phyloP scores from a whole-genome alignment of 2,113 vertebrate genomes.

The Nannobrachium achirus region DNA sequence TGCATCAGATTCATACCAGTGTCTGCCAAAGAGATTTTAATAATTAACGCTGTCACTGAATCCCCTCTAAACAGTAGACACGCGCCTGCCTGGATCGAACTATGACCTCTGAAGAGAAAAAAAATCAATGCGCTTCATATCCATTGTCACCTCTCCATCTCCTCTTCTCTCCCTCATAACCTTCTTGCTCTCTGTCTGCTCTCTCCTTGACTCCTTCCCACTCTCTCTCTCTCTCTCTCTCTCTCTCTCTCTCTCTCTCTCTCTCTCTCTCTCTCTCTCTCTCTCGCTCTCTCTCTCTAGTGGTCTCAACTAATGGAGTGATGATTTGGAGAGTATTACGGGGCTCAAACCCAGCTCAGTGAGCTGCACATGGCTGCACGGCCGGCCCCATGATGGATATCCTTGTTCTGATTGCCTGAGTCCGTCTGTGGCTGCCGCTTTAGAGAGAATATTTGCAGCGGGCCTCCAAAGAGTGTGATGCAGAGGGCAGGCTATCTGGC shows the following conservation, averaged over 20 bases:
- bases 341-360: conserved; percentile 41
- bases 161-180: background rate
- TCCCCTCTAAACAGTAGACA: conserved; percentile 38
- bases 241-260: background rate
- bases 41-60: conserved; percentile 27
- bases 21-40: no score
- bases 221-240: background rate
- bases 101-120: conserved; percentile 55
- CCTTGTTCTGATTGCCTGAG: conserved; percentile 51
- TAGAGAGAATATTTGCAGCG: conserved; percentile 12
- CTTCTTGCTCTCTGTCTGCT: no score
- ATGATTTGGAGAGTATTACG: conserved; percentile 57
- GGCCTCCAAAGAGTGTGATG: no score
- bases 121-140: conserved; percentile 67
- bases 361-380: conserved; percentile 28
- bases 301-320: conserved; percentile 46
- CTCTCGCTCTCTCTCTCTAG: background rate
- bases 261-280: background rate
- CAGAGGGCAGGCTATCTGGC: background rate
- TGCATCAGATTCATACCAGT: no score
- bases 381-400: conserved; percentile 52
- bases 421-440: conserved; percentile 20
- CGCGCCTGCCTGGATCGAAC: conserved; percentile 53
- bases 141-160: conserved; percentile 53
- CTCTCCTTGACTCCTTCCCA: background rate